Base-by-base conservation (phyloP, 2,113 vertebrate genomes). In the Myiozetetes cayanensis region DNA sequence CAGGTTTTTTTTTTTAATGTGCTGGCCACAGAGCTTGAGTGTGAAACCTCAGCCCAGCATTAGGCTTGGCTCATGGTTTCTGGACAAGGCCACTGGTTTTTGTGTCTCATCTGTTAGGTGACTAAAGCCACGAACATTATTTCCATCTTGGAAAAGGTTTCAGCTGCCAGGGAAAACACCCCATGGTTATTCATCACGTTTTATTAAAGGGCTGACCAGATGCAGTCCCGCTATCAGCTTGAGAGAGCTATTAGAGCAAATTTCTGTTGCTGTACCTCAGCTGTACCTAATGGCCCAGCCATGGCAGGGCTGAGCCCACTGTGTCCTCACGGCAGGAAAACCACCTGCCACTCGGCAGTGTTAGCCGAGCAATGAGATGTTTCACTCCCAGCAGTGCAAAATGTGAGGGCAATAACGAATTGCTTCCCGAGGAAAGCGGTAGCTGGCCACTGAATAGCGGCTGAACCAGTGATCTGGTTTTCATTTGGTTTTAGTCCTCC, bases 231-330 rank as follows among this genome's bases (percentile, higher is more conserved):
- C 35, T 58, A 50, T 58, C 72, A 50, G 35, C 72, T 88, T 0
- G 0, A 71, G 76, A 77, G 75, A 47, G 58, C 53, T 63, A 33
- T 88, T 86, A 87, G 35, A 62, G 53, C 11, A 52, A 65, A 87
- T 24, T 68, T 72, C 58, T 90, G 74, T n/a, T 41, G 58, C 71
- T 65, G 52, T 68, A 79, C 62, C 61, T 72, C 90, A 74, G 66
- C 87, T 91, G 74, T n/a, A 87, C 44, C 39, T 59, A 72, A 90
- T 53, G 71, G 85, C 74, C 66, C 74, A 59, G 63, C 37, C 85
- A 62, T 1, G 82, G 77, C 44, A 56, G 52, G 44, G 55, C 49
- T 0, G 0, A 90, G 73, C 83, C 41, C 0, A 0, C 63, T 30
- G 35, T 2, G 2, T 66, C 63, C 37, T 61, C 2, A 1, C 0